These are phyloP conservation scores for Scarus forsteni DNA, from an alignment of 2,797 vertebrate species.

Conservation along the genomic window DNA sequence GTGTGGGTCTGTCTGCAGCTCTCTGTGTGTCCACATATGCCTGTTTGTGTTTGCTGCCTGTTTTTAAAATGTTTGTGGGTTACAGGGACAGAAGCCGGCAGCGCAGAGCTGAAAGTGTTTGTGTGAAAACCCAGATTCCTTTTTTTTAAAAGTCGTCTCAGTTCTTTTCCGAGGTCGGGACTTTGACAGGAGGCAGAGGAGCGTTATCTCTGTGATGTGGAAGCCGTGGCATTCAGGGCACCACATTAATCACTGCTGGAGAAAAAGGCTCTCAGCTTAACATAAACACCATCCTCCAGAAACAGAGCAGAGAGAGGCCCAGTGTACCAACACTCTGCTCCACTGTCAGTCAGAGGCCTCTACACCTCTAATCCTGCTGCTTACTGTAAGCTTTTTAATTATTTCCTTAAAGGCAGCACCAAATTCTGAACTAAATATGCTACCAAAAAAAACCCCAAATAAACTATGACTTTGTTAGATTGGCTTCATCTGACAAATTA, in stretches of 20 bases:
- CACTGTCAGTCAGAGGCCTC: background rate
- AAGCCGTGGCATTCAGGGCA: conserved; percentile 72
- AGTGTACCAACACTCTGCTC: conserved; percentile 1
- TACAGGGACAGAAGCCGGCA: conserved; percentile 45
- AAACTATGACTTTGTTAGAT: background rate
- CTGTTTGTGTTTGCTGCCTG: background rate
- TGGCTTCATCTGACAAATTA: background rate
- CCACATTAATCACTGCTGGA: conserved; percentile 78
- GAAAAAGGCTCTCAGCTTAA: conserved; percentile 67
- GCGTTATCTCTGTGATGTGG: conserved; percentile 72
- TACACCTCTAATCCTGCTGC: conserved; percentile 1
- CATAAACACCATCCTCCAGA: conserved; percentile 78
- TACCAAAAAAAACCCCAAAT: too few species aligned
- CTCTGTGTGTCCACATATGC: background rate
- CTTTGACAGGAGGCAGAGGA: conserved; percentile 68
- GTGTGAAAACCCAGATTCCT: conserved; percentile 38
- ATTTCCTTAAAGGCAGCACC: background rate
- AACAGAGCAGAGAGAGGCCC: conserved; percentile 33
- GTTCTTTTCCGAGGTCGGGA: background rate
- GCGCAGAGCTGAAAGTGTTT: conserved; percentile 52
- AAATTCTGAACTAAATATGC: background rate
- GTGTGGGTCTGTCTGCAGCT: background rate
- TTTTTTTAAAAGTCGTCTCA: background rate
- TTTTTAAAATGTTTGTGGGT: background rate
- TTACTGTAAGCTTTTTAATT: background rate